Base-by-base conservation (phyloP, 35 echinoderm and acorn worm genomes). In the Acanthaster planci region DNA sequence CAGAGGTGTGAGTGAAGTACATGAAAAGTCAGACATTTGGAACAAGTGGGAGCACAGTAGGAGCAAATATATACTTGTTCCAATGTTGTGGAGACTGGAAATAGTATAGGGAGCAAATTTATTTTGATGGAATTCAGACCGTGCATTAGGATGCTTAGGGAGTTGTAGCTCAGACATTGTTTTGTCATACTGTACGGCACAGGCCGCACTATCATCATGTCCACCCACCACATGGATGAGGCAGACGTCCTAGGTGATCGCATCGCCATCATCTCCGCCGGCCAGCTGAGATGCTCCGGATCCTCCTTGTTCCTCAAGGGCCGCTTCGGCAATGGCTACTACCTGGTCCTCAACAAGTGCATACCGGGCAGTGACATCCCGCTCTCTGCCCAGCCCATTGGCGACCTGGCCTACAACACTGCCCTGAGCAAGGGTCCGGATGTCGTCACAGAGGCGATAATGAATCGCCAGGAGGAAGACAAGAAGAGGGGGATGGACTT, bases 171-270 rank as follows among this genome's bases (percentile, higher is more conserved):
- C n/a, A n/a, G n/a, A n/a, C n/a, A 47, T 47, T 47, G 42, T 6
- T 12, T 47, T 47, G 42, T 47, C 4, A 47, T 12, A 47, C 12
- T 47, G 16, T 77, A 17, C 36, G 38, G 14, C 55, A 5, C 81
- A 97, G 94, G 94, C 39, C 90, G 94, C 18, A 97, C 94, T 16
- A 85, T 97, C 23, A 92, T 97, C 84, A 90, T 97, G 94, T 92
- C 94, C 14, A 97, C 94, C 16, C 94, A 97, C 75, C 94, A 97
- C 90, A 97, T 97, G 94, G 94, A 97, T 51, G 94, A 97, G 34
- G 94, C 94, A 9, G 94, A 93, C 44, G 85, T 97, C 30, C 77
- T 97, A 1, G 94, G 94, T 4, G 94, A 97, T 77, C 90, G 94
- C 34, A 97, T 97, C 67, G 94, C 94, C 2, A 97, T 97, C 90